A percentile compares a stretch with the other conserved stretches of the same genome.
Evolutionary conservation across 2,888 invertebrate genomes (phyloP).

Genomic region (Hipparchia semele): DNA sequence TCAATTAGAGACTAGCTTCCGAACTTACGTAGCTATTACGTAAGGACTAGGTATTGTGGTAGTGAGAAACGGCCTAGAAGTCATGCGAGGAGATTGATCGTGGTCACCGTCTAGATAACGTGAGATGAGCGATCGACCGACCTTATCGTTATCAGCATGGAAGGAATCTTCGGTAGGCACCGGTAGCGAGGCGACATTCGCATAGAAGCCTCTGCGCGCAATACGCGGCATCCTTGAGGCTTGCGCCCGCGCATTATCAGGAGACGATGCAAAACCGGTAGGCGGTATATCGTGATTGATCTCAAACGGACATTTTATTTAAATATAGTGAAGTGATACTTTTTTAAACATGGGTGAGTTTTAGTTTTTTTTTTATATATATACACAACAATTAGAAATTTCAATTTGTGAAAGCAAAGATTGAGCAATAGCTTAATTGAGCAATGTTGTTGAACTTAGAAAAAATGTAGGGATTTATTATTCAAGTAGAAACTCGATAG

Average conservation of each 20-base stretch:
- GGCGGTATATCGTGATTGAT: slow-evolving; percentile 65
- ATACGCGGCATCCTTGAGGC: slow-evolving; percentile 75
- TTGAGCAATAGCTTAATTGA: no score
- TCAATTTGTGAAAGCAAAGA: background rate
- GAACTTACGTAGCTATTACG: slow-evolving; percentile 46
- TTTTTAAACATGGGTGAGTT: slow-evolving; percentile 69
- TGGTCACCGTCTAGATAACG: slow-evolving; percentile 69
- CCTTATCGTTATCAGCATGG: slow-evolving; percentile 78
- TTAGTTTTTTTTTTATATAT: background rate
- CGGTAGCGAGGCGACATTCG: slow-evolving; percentile 71
- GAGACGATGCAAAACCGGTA: slow-evolving; percentile 74
- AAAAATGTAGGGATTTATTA: background rate
- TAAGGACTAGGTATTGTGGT: slow-evolving; percentile 45
- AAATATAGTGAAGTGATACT: slow-evolving; percentile 72
- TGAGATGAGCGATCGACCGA: slow-evolving; percentile 72
- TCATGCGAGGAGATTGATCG: slow-evolving; percentile 61
- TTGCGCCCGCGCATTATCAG: slow-evolving; percentile 54
- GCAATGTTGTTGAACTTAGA: no score
- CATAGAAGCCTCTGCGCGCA: slow-evolving; percentile 76
- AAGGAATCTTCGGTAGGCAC: slow-evolving; percentile 70
- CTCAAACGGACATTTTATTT: slow-evolving; percentile 58
- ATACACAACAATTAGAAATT: background rate
- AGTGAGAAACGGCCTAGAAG: slow-evolving; percentile 48
- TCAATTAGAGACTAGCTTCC: slow-evolving; percentile 33
- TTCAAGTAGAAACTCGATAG: no score